Percentiles rank a stretch among this genome's conserved stretches.
phyloP scores from a whole-genome alignment of 2,113 vertebrate genomes.

The Caracal caracal region DNA sequence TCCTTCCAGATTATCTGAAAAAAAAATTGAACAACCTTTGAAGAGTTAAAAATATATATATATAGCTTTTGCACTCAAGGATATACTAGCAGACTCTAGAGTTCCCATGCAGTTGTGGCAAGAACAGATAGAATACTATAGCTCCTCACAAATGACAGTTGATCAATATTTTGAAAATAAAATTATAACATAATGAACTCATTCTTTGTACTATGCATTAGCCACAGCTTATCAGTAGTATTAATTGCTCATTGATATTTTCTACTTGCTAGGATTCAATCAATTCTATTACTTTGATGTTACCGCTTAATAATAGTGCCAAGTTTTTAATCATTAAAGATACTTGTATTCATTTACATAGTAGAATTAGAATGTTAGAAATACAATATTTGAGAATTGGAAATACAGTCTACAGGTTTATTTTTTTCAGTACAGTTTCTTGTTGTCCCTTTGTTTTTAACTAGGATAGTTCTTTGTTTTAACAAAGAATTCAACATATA shows the following conservation, averaged over 20 bases:
- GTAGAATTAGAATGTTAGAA: slow-evolving; percentile 48
- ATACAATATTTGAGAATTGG: slow-evolving; percentile 26
- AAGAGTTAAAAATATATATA: background rate
- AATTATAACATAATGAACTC: background rate
- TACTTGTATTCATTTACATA: background rate
- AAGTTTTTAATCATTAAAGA: slow-evolving; percentile 49
- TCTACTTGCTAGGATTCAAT: background rate
- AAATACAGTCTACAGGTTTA: background rate
- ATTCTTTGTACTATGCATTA: background rate
- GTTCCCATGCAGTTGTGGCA: background rate
- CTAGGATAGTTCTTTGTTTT: background rate
- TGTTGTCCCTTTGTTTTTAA: background rate
- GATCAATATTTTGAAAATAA: background rate
- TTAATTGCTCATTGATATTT: background rate
- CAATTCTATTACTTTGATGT: background rate
- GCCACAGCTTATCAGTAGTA: background rate
- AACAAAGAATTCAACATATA: background rate
- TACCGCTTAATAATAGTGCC: background rate
- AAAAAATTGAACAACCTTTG: background rate
- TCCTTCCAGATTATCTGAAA: background rate
- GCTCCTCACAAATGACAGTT: background rate
- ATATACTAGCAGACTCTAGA: background rate
- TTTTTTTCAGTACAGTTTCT: background rate
- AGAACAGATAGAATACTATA: background rate
- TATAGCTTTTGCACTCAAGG: background rate